Base-by-base conservation (phyloP, 2,888 invertebrate genomes). In the Podabrus alpinus region DNA sequence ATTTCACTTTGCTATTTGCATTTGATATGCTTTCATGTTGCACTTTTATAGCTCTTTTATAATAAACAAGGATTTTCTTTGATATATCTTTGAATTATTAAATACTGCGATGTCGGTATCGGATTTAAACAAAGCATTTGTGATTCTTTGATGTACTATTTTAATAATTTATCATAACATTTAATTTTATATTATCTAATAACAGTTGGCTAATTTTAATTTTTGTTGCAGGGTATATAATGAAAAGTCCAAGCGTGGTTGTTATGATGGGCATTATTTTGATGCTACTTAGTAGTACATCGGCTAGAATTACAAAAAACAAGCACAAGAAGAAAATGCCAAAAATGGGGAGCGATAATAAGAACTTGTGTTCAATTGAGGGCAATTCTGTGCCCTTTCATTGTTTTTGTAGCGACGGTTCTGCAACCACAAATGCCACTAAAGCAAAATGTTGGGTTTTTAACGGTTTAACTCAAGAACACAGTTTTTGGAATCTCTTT, bases 401-500 rank as follows among this genome's bases (percentile, higher is more conserved):
- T 82, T 94, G 94, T 86, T 91, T 92, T 84, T 94, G 94, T 84
- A 90, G 92, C 81, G 90, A 89, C 71, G 88, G 89, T 66, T 88
- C 89, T 72, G 88, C 79, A 45, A 83, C 89, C 74, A 84, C 85
- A 59, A 88, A 91, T 82, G 93, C 93, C 17, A 92, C 92, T 62
- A 92, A 92, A 81, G 94, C 93, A 66, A 94, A 93, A 86, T 96
- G 95, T 85, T 92, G 93, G 91, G 91, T 95, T 66, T 93, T 94
- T 87, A 84, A 82, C 13, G 92, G 92, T 62, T 90, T 93, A 83
- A 90, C 91, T 9, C 89, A 89, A 75, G 92, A 93, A 80, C 92
- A 94, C 84, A 90, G 91, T 77, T 90, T 80, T 21, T 95, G 95
- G 95, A 90, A 90, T 79, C 90, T 92, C 83, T 94, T 95, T 86